Conservation (phyloP, 2,888 invertebrate species). For the Oscheius sp. region DNA sequence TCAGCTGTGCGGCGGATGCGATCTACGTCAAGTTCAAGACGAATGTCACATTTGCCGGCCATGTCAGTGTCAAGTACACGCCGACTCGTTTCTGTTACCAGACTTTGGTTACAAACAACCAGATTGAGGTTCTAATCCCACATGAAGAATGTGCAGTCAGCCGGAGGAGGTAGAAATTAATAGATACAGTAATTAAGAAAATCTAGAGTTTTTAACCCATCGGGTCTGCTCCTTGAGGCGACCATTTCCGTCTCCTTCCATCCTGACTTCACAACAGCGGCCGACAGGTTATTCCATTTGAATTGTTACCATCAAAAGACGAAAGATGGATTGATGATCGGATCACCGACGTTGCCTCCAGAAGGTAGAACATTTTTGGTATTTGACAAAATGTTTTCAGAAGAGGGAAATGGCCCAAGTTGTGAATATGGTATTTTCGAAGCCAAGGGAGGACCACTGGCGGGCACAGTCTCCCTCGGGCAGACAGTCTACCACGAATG, state of each 20-base stretch:
- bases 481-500: constrained; percentile 62
- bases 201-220: constrained; percentile 54
- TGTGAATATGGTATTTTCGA: constrained; percentile 47
- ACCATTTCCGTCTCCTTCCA: constrained; percentile 65
- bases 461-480: constrained; percentile 46
- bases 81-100: constrained; percentile 65
- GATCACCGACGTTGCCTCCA: constrained; percentile 25
- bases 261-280: constrained; percentile 64
- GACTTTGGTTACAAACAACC: constrained; percentile 68
- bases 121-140: constrained; percentile 67
- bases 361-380: constrained; percentile 1
- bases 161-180: constrained; percentile 48
- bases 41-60: constrained; percentile 61
- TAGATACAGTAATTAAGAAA: not conserved
- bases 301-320: constrained; percentile 60
- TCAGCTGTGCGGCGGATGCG: constrained; percentile 68
- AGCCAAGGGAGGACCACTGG: constrained; percentile 39
- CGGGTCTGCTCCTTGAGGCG: constrained; percentile 60
- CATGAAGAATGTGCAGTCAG: constrained; percentile 65
- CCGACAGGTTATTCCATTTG: constrained; percentile 62
- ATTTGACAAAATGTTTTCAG: not conserved
- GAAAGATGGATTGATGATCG: constrained; percentile 31
- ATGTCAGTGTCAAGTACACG: constrained; percentile 63
- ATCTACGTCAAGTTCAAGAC: constrained; percentile 68
- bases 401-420: constrained; percentile 37